Conservation (phyloP, 2,888 invertebrate species). For the Copidosoma aretas region DNA sequence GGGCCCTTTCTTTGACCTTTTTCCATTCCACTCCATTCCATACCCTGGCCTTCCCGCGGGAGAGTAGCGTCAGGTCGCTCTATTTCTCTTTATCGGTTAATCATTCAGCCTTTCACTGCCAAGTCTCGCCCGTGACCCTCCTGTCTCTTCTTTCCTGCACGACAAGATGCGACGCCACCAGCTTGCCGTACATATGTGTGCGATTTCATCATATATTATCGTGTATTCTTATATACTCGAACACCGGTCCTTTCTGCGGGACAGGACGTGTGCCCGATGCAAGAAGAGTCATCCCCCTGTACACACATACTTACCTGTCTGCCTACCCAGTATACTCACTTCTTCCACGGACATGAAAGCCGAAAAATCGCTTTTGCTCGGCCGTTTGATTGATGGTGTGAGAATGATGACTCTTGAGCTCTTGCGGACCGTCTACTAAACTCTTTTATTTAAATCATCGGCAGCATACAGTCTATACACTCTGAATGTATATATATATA, state of each 20-base stretch:
- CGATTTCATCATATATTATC: too few relatives aligned
- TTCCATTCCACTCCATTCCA: too few relatives aligned
- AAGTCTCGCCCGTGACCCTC: neutral
- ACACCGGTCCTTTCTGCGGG: neutral
- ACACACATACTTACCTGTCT: too few relatives aligned
- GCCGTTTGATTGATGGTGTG: constrained; percentile 31
- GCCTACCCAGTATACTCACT: neutral
- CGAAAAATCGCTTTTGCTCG: constrained; percentile 37
- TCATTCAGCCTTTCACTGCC: too few relatives aligned
- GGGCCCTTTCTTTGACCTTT: too few relatives aligned
- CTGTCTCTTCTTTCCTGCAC: neutral
- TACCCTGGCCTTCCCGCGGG: neutral
- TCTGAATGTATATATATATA: too few relatives aligned
- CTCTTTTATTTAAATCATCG: constrained; percentile 35
- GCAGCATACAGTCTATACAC: too few relatives aligned
- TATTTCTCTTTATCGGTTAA: neutral
- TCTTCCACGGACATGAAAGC: neutral
- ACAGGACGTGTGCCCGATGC: neutral
- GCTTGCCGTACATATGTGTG: too few relatives aligned
- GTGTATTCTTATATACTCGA: too few relatives aligned
- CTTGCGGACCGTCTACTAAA: constrained; percentile 15
- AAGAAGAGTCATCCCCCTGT: neutral
- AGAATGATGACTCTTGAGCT: constrained; percentile 27
- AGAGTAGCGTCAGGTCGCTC: neutral
- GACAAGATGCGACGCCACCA: neutral